These are phyloP conservation scores for Hyaena hyaena DNA, from an alignment of 2,113 vertebrate species.

Conservation along the genomic window DNA sequence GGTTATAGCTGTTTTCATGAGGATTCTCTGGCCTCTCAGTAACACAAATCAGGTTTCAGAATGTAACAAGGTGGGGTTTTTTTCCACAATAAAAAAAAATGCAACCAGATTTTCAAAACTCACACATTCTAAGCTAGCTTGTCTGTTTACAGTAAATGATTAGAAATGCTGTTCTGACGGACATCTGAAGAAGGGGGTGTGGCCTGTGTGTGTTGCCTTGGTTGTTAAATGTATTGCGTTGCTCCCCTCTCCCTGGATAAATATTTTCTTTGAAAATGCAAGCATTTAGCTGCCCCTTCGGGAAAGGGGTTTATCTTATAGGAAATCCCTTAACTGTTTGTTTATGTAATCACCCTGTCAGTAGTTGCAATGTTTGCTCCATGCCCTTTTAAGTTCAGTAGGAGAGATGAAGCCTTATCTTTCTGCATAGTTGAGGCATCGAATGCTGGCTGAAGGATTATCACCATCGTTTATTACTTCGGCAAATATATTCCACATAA, in stretches of 20 bases:
- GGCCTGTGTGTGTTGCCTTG: neutral
- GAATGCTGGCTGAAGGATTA: too few species aligned
- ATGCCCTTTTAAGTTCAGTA: constrained; percentile 52
- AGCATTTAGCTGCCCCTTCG: constrained; percentile 64
- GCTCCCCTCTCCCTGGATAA: constrained; percentile 62
- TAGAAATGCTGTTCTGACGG: neutral
- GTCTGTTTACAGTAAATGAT: neutral
- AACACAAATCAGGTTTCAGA: constrained; percentile 59
- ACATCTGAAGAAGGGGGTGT: neutral
- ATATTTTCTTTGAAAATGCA: constrained; percentile 74
- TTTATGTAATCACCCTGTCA: constrained; percentile 59
- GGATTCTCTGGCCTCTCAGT: constrained; percentile 23
- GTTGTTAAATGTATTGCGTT: constrained; percentile 48
- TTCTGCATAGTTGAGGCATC: neutral
- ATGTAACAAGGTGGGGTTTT: neutral
- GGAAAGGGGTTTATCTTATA: constrained; percentile 61
- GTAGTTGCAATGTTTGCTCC: constrained; percentile 43
- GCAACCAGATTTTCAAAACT: constrained; percentile 15
- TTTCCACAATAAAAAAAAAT: neutral
- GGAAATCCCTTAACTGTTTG: constrained; percentile 61
- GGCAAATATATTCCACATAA: too few species aligned
- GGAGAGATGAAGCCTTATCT: constrained; percentile 22
- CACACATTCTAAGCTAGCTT: constrained; percentile 32
- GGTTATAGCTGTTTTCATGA: constrained; percentile 52
- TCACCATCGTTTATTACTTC: too few species aligned